Conservation (phyloP, 2,113 vertebrate genomes). For the Nanorana parkeri region DNA sequence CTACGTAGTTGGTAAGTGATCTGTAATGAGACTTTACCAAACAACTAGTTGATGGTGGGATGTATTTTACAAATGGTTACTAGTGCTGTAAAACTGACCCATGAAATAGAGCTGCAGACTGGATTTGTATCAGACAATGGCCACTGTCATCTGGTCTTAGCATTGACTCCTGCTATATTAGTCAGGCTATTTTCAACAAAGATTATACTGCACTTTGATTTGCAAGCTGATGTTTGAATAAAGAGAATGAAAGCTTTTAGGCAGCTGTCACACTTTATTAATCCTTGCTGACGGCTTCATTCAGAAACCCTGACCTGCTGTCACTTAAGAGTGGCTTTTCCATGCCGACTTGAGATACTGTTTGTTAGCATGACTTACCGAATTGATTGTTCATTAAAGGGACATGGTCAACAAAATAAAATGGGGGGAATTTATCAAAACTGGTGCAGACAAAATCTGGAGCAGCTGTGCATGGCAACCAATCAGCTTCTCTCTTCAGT, state of each 20-base stretch:
- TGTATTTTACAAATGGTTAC: too few species aligned
- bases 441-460: too few species aligned
- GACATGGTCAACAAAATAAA: too few species aligned
- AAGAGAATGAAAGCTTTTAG: constrained; percentile 81
- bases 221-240: constrained; percentile 77
- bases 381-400: constrained; percentile 58
- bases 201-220: constrained; percentile 79
- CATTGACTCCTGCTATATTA: constrained; percentile 74
- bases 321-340: constrained; percentile 65
- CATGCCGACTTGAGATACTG: constrained; percentile 65
- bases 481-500: too few species aligned
- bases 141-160: constrained; percentile 71
- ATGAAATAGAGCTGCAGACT: constrained; percentile 55
- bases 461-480: too few species aligned
- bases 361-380: constrained; percentile 63
- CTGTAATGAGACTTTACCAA: too few species aligned
- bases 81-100: too few species aligned
- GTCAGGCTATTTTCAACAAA: constrained; percentile 80
- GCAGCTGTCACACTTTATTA: constrained; percentile 84
- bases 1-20: too few species aligned
- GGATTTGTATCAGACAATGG: constrained; percentile 60
- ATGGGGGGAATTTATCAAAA: too few species aligned
- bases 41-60: too few species aligned
- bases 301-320: constrained; percentile 71
- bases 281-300: constrained; percentile 79